phyloP scores from a whole-genome alignment of 2,888 invertebrate genomes.

The Corythucha ciliata region DNA sequence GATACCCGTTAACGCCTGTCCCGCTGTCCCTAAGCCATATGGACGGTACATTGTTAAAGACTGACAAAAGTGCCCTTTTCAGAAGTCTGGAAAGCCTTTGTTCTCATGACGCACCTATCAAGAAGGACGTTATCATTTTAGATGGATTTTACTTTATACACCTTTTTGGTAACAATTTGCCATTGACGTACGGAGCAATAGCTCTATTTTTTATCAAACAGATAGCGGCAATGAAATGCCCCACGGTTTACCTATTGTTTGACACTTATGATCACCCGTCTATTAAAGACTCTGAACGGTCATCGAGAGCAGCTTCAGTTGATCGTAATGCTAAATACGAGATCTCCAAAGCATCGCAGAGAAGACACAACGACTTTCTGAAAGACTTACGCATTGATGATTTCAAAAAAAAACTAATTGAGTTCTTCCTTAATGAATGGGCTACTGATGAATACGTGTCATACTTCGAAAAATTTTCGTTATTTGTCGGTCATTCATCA shows the following conservation, averaged over 20 bases:
- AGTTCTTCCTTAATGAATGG: constrained; percentile 37
- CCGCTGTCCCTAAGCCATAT: too few relatives aligned
- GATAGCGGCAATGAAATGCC: constrained; percentile 25
- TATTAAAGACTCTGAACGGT: constrained; percentile 39
- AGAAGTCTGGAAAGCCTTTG: background rate
- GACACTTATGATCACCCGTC: constrained; percentile 38
- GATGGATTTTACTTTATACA: constrained; percentile 39
- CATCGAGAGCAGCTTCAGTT: constrained; percentile 31
- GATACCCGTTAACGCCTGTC: too few relatives aligned
- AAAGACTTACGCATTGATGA: constrained; percentile 34
- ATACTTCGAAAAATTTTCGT: constrained; percentile 33
- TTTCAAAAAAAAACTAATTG: constrained; percentile 36
- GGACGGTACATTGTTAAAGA: constrained; percentile 1
- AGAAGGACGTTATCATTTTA: constrained; percentile 35
- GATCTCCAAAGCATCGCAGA: constrained; percentile 36
- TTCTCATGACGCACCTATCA: constrained; percentile 23
- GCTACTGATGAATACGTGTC: constrained; percentile 27
- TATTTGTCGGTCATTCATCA: constrained; percentile 28
- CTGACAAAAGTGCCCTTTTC: constrained; percentile 7
- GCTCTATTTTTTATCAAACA: constrained; percentile 36
- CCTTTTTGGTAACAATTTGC: constrained; percentile 36
- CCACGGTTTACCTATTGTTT: constrained; percentile 34
- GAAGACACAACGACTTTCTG: constrained; percentile 32
- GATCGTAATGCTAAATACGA: constrained; percentile 32
- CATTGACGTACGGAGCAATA: constrained; percentile 37